phyloP scores from a whole-genome alignment of 2,797 vertebrate species.

The Rachycentron canadum region DNA sequence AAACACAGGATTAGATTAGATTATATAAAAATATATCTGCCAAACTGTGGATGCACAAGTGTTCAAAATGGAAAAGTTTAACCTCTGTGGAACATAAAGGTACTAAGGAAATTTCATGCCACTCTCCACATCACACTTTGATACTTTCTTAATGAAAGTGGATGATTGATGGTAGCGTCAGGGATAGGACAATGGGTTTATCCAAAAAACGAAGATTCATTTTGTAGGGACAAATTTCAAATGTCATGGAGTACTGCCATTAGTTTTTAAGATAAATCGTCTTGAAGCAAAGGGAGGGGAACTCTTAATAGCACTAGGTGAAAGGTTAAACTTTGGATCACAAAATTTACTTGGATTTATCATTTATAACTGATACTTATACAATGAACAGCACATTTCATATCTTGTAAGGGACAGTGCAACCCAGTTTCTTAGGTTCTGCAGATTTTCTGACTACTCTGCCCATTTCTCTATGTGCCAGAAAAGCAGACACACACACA shows the following conservation, averaged over 20 bases:
- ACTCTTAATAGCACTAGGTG: slow-evolving; percentile 4
- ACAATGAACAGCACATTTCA: not conserved
- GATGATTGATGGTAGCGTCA: not conserved
- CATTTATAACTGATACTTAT: not conserved
- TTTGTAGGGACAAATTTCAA: too few species aligned
- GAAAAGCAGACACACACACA: slow-evolving; percentile 4
- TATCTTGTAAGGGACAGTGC: not conserved
- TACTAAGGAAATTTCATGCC: not conserved
- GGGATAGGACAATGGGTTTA: not conserved
- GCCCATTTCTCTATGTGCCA: not conserved
- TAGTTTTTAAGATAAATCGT: not conserved
- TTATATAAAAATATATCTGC: too few species aligned
- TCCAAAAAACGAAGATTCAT: not conserved
- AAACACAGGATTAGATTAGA: too few species aligned
- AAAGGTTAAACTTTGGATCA: slow-evolving; percentile 12
- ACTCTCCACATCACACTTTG: not conserved
- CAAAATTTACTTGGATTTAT: not conserved
- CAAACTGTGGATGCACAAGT: too few species aligned
- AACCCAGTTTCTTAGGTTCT: not conserved
- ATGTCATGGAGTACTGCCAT: too few species aligned
- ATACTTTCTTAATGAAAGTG: not conserved
- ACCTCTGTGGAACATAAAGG: too few species aligned
- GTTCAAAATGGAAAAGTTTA: too few species aligned
- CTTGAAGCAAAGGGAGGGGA: not conserved
- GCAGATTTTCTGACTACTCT: not conserved